Evolutionary conservation across 1,140 invertebrate genomes (phyloP).

Genomic region (Sycobia sp.): DNA sequence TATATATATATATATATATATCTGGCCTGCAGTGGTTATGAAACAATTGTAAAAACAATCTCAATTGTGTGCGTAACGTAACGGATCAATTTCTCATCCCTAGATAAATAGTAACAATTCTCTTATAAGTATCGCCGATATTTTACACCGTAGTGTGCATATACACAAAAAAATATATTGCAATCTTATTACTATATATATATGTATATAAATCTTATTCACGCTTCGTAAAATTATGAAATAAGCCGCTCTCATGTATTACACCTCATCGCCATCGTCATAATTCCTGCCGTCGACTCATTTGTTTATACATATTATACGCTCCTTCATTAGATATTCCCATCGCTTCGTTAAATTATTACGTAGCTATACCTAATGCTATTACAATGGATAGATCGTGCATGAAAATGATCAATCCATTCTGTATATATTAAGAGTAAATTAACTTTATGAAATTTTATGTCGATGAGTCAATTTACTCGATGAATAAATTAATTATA

Average conservation of each 20-base stretch:
- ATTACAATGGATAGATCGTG: slow-evolving; percentile 23
- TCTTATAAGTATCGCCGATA: background rate
- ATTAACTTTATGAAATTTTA: slow-evolving; percentile 15
- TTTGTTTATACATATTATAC: slow-evolving; percentile 25
- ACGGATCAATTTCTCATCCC: slow-evolving; percentile 24
- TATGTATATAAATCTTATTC: slow-evolving; percentile 3
- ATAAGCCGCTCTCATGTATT: slow-evolving; percentile 24
- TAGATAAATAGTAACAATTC: slow-evolving; percentile 20
- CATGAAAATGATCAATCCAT: slow-evolving; percentile 19
- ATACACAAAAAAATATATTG: slow-evolving; percentile 20
- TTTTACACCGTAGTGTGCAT: slow-evolving; percentile 19
- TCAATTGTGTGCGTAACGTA: no score
- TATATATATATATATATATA: no score
- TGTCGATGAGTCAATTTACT: slow-evolving; percentile 25
- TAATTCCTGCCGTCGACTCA: slow-evolving; percentile 20
- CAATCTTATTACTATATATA: slow-evolving; percentile 16
- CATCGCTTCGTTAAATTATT: slow-evolving; percentile 20
- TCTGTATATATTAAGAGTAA: slow-evolving; percentile 13
- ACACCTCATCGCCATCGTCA: slow-evolving; percentile 25
- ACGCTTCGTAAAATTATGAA: slow-evolving; percentile 23
- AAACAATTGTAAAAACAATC: no score
- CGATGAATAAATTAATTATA: slow-evolving; percentile 17
- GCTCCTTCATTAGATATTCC: slow-evolving; percentile 20
- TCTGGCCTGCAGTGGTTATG: no score
- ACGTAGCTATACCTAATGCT: slow-evolving; percentile 19